Evolutionary conservation across 2,888 invertebrate genomes (phyloP).

Genomic region (Formica aserva): DNA sequence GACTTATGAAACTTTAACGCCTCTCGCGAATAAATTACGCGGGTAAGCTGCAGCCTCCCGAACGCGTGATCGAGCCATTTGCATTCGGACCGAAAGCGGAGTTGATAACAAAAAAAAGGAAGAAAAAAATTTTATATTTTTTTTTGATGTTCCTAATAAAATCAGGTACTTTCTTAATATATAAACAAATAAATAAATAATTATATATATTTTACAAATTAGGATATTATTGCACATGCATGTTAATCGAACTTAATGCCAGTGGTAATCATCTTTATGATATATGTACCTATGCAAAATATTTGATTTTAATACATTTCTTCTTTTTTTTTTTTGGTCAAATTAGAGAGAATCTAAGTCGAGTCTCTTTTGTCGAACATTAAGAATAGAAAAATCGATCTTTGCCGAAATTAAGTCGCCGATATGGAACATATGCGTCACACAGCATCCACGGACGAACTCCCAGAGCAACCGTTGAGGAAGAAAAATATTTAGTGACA

Average conservation of each 20-base stretch:
- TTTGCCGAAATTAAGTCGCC: constrained; percentile 44
- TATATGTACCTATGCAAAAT: not conserved
- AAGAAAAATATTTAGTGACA: constrained; percentile 85
- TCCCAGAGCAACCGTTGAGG: constrained; percentile 79
- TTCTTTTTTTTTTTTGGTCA: not conserved
- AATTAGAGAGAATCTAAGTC: not conserved
- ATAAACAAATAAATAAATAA: not conserved
- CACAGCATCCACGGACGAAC: constrained; percentile 67
- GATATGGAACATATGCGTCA: constrained; percentile 58
- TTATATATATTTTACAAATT: not conserved
- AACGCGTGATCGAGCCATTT: constrained; percentile 75
- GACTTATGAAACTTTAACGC: constrained; percentile 83
- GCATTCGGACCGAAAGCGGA: constrained; percentile 67
- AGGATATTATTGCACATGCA: not conserved
- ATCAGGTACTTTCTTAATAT: not conserved
- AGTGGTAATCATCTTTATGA: not conserved
- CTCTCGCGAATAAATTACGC: constrained; percentile 79
- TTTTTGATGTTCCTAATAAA: not conserved
- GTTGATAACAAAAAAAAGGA: constrained; percentile 59
- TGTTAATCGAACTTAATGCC: not conserved
- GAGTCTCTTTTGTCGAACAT: not conserved
- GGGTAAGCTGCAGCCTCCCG: constrained; percentile 70
- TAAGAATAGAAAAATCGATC: constrained; percentile 52
- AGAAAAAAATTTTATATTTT: not conserved
- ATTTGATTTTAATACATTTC: not conserved